Evolutionary conservation across 1,140 invertebrate genomes (phyloP).

Genomic region (Papilio polytes): DNA sequence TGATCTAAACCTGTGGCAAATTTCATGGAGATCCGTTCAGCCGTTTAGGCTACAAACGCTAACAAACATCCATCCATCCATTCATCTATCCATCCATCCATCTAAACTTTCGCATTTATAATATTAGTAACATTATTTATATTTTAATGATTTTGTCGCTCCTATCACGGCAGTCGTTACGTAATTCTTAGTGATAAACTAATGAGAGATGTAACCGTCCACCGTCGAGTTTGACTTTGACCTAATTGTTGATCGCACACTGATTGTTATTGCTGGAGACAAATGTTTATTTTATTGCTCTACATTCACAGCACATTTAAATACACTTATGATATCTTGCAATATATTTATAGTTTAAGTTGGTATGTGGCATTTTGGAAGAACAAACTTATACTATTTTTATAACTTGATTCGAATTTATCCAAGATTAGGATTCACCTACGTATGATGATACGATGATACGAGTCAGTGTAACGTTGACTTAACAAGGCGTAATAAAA

Average conservation of each 20-base stretch:
- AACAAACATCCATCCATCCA: too few species aligned
- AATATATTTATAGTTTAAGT: background rate
- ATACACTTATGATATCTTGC: background rate
- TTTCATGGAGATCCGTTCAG: too few species aligned
- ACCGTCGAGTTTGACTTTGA: background rate
- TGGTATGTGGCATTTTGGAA: background rate
- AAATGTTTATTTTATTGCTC: slow-evolving; percentile 4
- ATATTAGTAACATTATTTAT: too few species aligned
- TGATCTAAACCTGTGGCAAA: too few species aligned
- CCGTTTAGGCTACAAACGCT: too few species aligned
- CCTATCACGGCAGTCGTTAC: background rate
- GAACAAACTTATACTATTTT: background rate
- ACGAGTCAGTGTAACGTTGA: slow-evolving; percentile 6
- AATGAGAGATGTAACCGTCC: background rate
- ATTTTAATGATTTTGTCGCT: background rate
- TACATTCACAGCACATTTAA: background rate
- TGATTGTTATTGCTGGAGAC: slow-evolving; percentile 8
- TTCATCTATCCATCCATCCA: too few species aligned
- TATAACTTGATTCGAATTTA: background rate
- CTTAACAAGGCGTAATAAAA: too few species aligned
- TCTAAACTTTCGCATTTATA: too few species aligned
- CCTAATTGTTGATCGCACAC: slow-evolving; percentile 11
- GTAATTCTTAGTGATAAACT: background rate
- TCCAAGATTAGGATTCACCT: too few species aligned
- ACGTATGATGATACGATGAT: slow-evolving; percentile 19